Base-by-base conservation (phyloP, 2,888 invertebrate species). In the Megalurothrips usitatus region DNA sequence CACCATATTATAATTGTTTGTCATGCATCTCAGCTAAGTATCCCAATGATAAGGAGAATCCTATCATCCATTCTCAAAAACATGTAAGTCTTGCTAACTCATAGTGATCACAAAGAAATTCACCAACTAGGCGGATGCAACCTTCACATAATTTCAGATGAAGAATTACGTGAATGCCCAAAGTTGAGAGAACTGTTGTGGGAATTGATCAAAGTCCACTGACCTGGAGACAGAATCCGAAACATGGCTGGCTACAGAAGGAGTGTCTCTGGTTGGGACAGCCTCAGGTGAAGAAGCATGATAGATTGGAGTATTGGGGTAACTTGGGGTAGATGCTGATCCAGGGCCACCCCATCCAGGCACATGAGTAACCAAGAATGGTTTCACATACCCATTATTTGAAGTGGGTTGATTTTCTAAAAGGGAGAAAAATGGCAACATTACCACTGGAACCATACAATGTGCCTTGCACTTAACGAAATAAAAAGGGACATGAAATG, bases 331-430 rank as follows among this genome's bases (percentile, higher is more conserved):
- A 86, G 87, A n/a, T 86, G 87, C 82, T 86, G 86, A 80, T 86
- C 85, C 87, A 3, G 88, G 88, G 48, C 87, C 88, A 83, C 89
- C 89, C 88, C 89, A 91, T 83, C 92, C 92, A 63, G 96, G 96
- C 79, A 96, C 92, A 82, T 94, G 94, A 0, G 95, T 96, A 84
- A 94, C 93, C 84, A 97, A 89, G 80, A 93, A 90, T 43, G 96
- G 96, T 86, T 93, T 94, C 82, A 96, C 96, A 88, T 96, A 96
- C 0, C 96, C 96, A 87, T 95, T 94, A 86, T 90, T 91, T 0
- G 92, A 89, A 84, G 91, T 90, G 79, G 89, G 88, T 84, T 90
- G 90, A 81, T 83, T 84, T 80, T 84, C 84, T 83, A 79, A 81
- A 78, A 78, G 80, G 78, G 79, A 80, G 17, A 81, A 1, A 48